Base-by-base conservation (phyloP, 2,113 vertebrate species). In the Baryphthengus martii region DNA sequence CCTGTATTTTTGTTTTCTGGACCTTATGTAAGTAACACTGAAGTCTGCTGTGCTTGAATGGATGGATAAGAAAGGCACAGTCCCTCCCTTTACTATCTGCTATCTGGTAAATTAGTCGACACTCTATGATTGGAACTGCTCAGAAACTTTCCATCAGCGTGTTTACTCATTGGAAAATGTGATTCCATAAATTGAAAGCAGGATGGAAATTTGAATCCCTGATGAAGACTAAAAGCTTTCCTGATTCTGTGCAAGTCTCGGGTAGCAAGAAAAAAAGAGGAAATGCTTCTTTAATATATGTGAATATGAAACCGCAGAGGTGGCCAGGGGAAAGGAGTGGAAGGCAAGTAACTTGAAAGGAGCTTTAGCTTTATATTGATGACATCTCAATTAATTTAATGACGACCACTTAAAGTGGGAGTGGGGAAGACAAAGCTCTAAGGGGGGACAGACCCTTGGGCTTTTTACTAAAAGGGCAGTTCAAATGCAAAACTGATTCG, bases 231-330 rank as follows among this genome's bases (percentile, higher is more conserved):
- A 74, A 91, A 91, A 93, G 39, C 63, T 83, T 71, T 85, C 56
- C 23, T 0, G 1, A 26, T 85, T 82, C 58, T 59, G 26, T 70
- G 18, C 0, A 0, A 91, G 40, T 65, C 70, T 65, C 3, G 1
- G 29, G 19, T 40, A 67, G 35, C 15, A 62, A 85, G n/a, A 71
- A 50, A 68, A 86, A 87, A 39, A 66, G 23, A 68, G 42, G 82
- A 96, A 76, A 85, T 50, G 33, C 8, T 7, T 50, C 94, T 88
- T 71, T 55, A 33, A 42, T 58, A 10, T 37, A 66, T 33, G 23
- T 72, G 85, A 65, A 70, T 49, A n/a, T 18, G 44, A 89, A 94
- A 66, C n/a, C 3, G 1, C 23, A 80, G 63, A 77, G 42, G 39
- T 77, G 45, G 42, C 12, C 26, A 50, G 44, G 71, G 40, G 35